Percentiles rank a stretch among this genome's conserved stretches.
phyloP scores from a whole-genome alignment of 1,140 invertebrate species.

The Rhynchophorus ferrugineus region DNA sequence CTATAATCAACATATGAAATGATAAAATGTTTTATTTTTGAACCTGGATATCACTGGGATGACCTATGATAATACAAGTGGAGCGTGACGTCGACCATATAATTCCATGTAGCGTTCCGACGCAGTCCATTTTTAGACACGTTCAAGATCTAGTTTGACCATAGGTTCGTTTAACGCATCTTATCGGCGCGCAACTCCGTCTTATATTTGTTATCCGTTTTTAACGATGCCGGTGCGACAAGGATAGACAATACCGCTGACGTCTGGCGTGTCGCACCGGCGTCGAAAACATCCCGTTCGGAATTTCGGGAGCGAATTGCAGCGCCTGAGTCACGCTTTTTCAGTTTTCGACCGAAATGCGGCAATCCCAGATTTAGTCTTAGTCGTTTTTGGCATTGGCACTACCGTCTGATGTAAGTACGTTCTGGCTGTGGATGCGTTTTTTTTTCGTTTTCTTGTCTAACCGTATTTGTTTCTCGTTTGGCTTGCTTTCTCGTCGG shows the following conservation, averaged over 20 bases:
- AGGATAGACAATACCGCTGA: slow-evolving; percentile 2
- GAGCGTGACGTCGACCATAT: slow-evolving; percentile 15
- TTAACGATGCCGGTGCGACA: background rate
- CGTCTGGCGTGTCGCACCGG: background rate
- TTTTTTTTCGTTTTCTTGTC: slow-evolving; percentile 57
- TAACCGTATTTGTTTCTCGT: too few species aligned
- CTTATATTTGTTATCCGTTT: background rate
- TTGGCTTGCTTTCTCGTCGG: background rate
- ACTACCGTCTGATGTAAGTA: slow-evolving; percentile 31
- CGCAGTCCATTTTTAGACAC: slow-evolving; percentile 30
- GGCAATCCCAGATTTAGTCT: slow-evolving; percentile 33
- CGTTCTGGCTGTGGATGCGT: background rate
- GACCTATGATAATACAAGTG: slow-evolving; percentile 13
- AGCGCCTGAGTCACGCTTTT: slow-evolving; percentile 26
- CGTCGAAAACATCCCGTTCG: background rate
- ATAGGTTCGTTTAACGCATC: slow-evolving; percentile 10
- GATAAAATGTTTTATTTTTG: background rate
- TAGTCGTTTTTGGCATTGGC: slow-evolving; percentile 34
- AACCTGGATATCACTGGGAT: background rate
- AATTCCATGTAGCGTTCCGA: slow-evolving; percentile 28
- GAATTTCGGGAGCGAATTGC: slow-evolving; percentile 25
- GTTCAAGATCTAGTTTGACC: slow-evolving; percentile 22
- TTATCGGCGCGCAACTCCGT: background rate
- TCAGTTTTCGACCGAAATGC: slow-evolving; percentile 30
- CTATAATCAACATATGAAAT: background rate